Evolutionary conservation across 1,140 invertebrate species (phyloP).

Genomic region (Drosophila neocordata): DNA sequence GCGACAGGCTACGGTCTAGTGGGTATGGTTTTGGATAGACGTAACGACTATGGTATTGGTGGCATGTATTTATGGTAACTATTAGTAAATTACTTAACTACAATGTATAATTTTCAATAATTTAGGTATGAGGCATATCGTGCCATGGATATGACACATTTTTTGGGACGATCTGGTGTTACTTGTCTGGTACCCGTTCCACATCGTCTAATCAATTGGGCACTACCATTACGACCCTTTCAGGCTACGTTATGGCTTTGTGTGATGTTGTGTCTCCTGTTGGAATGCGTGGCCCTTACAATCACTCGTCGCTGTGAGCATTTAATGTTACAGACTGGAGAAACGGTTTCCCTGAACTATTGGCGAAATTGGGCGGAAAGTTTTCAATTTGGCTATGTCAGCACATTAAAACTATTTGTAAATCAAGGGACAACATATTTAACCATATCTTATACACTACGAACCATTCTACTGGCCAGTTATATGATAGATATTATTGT

Average conservation of each 20-base stretch:
- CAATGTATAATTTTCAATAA: neutral
- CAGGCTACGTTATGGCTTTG: conserved; percentile 62
- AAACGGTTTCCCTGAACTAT: neutral
- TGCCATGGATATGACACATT: conserved; percentile 60
- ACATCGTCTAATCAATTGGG: conserved; percentile 59
- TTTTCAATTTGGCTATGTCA: conserved; percentile 58
- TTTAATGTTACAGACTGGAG: neutral
- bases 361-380: conserved; percentile 27
- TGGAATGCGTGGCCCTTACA: conserved; percentile 52
- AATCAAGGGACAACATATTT: conserved; percentile 70
- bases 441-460: conserved; percentile 49
- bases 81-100: neutral
- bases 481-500: conserved; percentile 76
- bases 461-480: conserved; percentile 60
- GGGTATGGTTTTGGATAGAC: conserved; percentile 59
- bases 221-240: conserved; percentile 65
- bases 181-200: conserved; percentile 73
- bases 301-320: conserved; percentile 44
- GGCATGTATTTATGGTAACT: conserved; percentile 55
- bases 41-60: conserved; percentile 55
- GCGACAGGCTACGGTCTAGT: conserved; percentile 57
- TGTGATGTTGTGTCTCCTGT: conserved; percentile 45
- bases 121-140: conserved; percentile 53
- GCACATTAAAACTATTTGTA: conserved; percentile 66
- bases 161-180: conserved; percentile 68